A percentile compares a stretch with the other conserved stretches of the same genome.
Conservation (phyloP, 2,113 vertebrate genomes). For the Falcunculus frontatus region DNA sequence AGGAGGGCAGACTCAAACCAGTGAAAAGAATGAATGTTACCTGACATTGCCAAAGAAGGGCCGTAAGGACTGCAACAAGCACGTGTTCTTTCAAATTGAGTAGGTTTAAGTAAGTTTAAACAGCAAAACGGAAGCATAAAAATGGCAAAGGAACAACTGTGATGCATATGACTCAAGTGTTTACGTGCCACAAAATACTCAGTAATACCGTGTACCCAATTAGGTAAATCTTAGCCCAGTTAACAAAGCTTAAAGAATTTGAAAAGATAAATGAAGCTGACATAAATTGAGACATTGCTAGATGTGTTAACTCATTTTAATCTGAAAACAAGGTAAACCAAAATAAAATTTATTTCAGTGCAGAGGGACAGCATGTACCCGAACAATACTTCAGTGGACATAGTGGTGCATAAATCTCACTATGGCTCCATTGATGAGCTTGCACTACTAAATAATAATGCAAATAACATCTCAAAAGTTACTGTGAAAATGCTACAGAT, state of each 20-base stretch:
- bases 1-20: not conserved
- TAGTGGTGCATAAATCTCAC: not conserved
- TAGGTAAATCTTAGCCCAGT: constrained; percentile 11
- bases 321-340: not conserved
- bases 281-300: not conserved
- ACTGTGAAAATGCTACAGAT: not conserved
- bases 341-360: not conserved
- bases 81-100: not conserved
- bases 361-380: not conserved
- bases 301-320: constrained; percentile 12
- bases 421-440: not conserved
- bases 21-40: not conserved
- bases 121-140: not conserved
- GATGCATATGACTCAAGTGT: not conserved
- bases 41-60: not conserved
- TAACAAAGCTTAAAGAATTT: not conserved
- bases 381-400: not conserved
- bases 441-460: not conserved
- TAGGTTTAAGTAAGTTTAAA: not conserved
- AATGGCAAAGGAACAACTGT: not conserved
- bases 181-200: not conserved
- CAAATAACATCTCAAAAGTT: not conserved
- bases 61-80: not conserved
- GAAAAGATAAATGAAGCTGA: not conserved
- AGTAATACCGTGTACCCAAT: constrained; percentile 4